Evolutionary conservation across 2,113 vertebrate species (phyloP).

Genomic region (Lampris megalopsis): DNA sequence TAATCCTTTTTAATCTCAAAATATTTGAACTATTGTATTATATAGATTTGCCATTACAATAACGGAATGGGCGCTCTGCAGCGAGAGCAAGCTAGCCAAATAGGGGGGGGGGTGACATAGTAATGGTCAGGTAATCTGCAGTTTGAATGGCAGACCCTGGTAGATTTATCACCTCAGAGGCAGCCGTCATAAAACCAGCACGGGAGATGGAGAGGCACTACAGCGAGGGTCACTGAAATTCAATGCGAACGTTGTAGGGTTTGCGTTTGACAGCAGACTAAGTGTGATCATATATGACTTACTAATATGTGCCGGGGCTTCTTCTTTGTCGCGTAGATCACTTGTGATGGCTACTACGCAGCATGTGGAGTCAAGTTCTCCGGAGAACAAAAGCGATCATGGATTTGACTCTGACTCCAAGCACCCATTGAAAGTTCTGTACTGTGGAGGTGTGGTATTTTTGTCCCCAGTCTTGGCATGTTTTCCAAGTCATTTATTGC

Average conservation of each 20-base stretch:
- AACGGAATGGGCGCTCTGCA: background rate
- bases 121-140: background rate
- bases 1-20: background rate
- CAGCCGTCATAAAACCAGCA: too few relatives aligned
- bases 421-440: conserved; percentile 93
- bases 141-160: background rate
- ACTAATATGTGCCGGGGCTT: background rate
- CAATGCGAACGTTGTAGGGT: background rate
- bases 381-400: conserved; percentile 86
- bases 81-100: background rate
- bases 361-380: conserved; percentile 80
- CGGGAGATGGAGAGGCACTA: too few relatives aligned
- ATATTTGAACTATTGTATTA: background rate
- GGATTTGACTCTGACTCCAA: conserved; percentile 81
- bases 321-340: conserved; percentile 43
- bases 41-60: background rate
- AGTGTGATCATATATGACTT: background rate
- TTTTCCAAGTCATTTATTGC: background rate
- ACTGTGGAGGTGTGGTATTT: conserved; percentile 90
- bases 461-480: background rate
- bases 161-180: too few relatives aligned
- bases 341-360: conserved; percentile 88
- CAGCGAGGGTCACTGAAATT: too few relatives aligned
- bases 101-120: conserved; percentile 42
- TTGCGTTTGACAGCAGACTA: background rate